phyloP scores from a whole-genome alignment of 2,113 vertebrate genomes.

The Xiphophorus hellerii region DNA sequence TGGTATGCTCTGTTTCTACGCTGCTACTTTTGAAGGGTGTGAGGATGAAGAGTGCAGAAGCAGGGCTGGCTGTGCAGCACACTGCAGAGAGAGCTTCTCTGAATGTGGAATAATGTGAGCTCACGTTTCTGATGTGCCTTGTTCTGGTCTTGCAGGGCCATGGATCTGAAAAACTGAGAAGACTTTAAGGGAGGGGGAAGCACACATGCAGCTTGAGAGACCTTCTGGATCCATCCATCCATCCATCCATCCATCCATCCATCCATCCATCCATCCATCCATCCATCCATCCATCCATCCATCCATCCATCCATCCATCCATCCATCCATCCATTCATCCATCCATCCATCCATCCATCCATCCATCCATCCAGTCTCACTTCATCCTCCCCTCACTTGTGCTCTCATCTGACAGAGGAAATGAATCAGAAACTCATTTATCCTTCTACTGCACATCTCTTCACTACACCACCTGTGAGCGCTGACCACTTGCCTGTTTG shows the following conservation, averaged over 20 bases:
- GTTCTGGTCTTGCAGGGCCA: slow-evolving; percentile 64
- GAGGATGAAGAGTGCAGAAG: slow-evolving; percentile 46
- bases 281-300: not conserved
- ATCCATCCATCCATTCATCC: slow-evolving; percentile 38
- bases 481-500: slow-evolving; percentile 63
- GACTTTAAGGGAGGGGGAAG: slow-evolving; percentile 48
- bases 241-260: slow-evolving; percentile 1
- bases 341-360: slow-evolving; percentile 41
- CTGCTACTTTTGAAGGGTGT: slow-evolving; percentile 42
- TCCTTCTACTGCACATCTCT: slow-evolving; percentile 64
- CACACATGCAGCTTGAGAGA: slow-evolving; percentile 52
- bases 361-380: slow-evolving; percentile 17
- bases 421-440: slow-evolving; percentile 74
- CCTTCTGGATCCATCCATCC: slow-evolving; percentile 4
- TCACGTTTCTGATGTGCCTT: slow-evolving; percentile 41
- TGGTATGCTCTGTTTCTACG: slow-evolving; percentile 31
- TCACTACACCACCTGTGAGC: slow-evolving; percentile 64
- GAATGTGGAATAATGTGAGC: slow-evolving; percentile 34
- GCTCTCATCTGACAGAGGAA: slow-evolving; percentile 71
- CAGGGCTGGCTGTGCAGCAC: slow-evolving; percentile 30
- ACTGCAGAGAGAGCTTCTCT: slow-evolving; percentile 47
- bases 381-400: slow-evolving; percentile 35
- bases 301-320: slow-evolving; percentile 2
- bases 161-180: slow-evolving; percentile 36
- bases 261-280: not conserved